A percentile compares a stretch with the other conserved stretches of the same genome.
Evolutionary conservation across 2,888 invertebrate genomes (phyloP).

Genomic region (Mythimna albipuncta): DNA sequence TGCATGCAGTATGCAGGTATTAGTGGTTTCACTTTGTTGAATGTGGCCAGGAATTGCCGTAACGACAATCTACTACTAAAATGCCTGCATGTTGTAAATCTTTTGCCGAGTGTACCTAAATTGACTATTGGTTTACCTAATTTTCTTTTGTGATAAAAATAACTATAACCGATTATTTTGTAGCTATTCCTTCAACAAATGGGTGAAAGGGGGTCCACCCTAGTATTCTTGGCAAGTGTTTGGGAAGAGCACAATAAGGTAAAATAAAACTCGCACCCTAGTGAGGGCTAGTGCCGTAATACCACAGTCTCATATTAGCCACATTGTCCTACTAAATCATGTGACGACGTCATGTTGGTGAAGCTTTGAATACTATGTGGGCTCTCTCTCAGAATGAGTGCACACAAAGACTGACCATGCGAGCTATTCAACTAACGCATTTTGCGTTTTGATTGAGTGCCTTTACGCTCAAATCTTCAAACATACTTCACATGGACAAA

Average conservation of each 20-base stretch:
- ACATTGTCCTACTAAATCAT: conserved; percentile 71
- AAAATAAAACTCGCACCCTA: conserved; percentile 67
- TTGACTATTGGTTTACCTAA: conserved; percentile 6
- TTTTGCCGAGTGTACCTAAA: conserved; percentile 6
- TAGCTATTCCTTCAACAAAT: conserved; percentile 87
- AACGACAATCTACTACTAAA: not conserved
- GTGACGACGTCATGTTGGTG: conserved; percentile 59
- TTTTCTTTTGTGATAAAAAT: conserved; percentile 43
- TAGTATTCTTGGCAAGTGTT: conserved; percentile 86
- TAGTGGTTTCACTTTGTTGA: not conserved
- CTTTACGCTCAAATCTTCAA: not conserved
- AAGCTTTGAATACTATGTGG: conserved; percentile 76
- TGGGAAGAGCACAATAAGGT: conserved; percentile 84
- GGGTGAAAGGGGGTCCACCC: conserved; percentile 89
- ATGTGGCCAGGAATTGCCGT: not conserved
- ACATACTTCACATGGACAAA: not conserved
- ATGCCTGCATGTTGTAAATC: conserved; percentile 7
- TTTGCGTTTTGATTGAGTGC: not conserved
- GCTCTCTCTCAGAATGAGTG: conserved; percentile 78
- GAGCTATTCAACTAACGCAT: not conserved
- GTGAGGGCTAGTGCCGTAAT: conserved; percentile 69
- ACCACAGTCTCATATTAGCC: conserved; percentile 70
- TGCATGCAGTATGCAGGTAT: conserved; percentile 5
- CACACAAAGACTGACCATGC: conserved; percentile 13
- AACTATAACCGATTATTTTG: conserved; percentile 74